Evolutionary conservation across 2,797 vertebrate genomes (phyloP).

Genomic region (Hoplostethus mediterraneus): DNA sequence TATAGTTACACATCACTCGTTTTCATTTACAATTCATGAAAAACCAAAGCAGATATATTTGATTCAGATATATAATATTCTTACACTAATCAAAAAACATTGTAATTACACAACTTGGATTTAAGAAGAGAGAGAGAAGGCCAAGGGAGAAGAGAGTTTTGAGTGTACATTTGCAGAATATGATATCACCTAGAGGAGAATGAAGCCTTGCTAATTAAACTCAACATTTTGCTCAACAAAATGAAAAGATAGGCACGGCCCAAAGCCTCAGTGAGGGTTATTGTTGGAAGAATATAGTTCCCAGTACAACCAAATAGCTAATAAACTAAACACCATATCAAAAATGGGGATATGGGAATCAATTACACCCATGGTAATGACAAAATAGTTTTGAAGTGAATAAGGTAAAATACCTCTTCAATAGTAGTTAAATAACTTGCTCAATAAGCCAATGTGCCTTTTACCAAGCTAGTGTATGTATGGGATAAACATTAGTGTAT

Average conservation of each 20-base stretch:
- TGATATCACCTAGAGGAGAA: not conserved
- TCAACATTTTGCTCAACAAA: not conserved
- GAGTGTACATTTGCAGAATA: not conserved
- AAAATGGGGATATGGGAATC: not conserved
- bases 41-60: no score
- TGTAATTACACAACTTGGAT: no score
- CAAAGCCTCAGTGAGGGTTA: not conserved
- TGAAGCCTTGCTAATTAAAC: constrained; percentile 3
- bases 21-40: no score
- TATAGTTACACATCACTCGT: not conserved
- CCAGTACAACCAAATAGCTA: not conserved
- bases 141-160: not conserved
- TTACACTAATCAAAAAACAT: no score
- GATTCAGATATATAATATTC: no score
- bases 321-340: not conserved
- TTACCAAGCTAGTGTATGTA: no score
- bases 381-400: no score
- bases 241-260: not conserved
- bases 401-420: not conserved
- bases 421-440: not conserved
- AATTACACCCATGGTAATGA: not conserved
- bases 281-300: not conserved
- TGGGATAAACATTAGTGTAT: no score
- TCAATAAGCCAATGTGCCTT: no score
- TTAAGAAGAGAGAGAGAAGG: not conserved